phyloP scores from a whole-genome alignment of 2,113 vertebrate species.

The Pachyramphus minor region DNA sequence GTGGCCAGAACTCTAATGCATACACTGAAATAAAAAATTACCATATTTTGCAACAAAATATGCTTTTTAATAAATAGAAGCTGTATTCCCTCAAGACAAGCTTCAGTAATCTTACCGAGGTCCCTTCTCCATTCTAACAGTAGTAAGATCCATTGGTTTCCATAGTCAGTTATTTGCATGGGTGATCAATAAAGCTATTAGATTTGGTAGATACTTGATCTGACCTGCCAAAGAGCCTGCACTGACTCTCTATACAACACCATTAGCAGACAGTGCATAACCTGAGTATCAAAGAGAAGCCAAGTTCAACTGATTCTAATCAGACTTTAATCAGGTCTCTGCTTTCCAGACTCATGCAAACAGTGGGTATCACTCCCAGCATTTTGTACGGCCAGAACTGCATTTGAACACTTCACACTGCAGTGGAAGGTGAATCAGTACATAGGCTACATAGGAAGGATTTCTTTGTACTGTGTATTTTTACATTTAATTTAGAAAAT shows the following conservation, averaged over 20 bases:
- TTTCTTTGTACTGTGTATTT: not conserved
- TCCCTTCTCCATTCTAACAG: not conserved
- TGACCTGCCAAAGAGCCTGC: not conserved
- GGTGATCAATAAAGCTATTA: not conserved
- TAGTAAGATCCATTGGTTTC: not conserved
- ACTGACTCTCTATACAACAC: not conserved
- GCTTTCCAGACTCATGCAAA: not conserved
- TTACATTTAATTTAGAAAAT: not conserved
- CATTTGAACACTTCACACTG: not conserved
- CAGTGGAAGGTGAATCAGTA: not conserved
- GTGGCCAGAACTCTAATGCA: not conserved
- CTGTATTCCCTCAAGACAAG: not conserved
- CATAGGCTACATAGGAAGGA: not conserved
- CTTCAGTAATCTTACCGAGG: not conserved
- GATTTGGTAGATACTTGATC: not conserved
- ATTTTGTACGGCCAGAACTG: not conserved
- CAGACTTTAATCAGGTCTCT: not conserved
- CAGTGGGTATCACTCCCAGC: not conserved
- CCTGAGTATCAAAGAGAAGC: not conserved
- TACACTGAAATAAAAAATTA: not conserved
- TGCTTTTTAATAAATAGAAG: not conserved
- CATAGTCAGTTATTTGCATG: not conserved
- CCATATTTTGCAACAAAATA: not conserved
- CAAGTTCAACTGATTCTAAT: not conserved
- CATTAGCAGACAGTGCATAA: rapidly evolving